Conservation (phyloP, 2,113 vertebrate genomes). For the Antidorcas marsupialis region DNA sequence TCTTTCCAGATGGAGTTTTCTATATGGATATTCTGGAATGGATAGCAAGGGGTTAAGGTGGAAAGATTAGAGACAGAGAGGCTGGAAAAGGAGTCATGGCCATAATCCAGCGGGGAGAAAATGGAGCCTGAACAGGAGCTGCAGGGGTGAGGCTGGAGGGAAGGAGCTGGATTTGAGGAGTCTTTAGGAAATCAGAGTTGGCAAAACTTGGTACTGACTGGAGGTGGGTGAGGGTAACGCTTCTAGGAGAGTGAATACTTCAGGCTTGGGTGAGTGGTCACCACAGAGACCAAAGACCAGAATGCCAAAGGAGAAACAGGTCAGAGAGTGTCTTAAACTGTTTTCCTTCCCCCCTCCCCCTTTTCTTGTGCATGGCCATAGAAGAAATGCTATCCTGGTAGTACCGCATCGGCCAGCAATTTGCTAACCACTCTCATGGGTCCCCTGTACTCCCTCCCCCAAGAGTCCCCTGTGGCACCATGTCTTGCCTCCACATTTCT, state of each 20-base stretch:
- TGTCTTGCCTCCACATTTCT: neutral
- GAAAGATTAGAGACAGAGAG: neutral
- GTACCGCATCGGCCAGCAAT: neutral
- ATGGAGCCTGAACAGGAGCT: neutral
- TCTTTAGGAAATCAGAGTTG: neutral
- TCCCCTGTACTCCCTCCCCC: neutral
- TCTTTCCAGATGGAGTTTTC: neutral
- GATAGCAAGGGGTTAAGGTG: neutral
- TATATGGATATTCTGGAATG: neutral
- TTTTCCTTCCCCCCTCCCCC: neutral
- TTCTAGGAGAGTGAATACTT: neutral
- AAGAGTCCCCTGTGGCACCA: neutral
- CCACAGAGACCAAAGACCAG: neutral
- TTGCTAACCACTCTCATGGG: neutral
- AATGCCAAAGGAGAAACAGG: neutral
- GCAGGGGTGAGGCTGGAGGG: neutral
- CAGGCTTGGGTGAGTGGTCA: neutral
- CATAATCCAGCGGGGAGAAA: neutral
- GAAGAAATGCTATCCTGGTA: neutral
- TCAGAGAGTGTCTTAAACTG: neutral
- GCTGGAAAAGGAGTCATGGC: neutral
- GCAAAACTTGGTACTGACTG: neutral
- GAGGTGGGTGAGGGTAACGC: neutral
- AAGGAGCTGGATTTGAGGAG: neutral
- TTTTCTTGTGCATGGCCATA: neutral